Base-by-base conservation (phyloP, 2,888 invertebrate species). In the Colostygia pectinataria region DNA sequence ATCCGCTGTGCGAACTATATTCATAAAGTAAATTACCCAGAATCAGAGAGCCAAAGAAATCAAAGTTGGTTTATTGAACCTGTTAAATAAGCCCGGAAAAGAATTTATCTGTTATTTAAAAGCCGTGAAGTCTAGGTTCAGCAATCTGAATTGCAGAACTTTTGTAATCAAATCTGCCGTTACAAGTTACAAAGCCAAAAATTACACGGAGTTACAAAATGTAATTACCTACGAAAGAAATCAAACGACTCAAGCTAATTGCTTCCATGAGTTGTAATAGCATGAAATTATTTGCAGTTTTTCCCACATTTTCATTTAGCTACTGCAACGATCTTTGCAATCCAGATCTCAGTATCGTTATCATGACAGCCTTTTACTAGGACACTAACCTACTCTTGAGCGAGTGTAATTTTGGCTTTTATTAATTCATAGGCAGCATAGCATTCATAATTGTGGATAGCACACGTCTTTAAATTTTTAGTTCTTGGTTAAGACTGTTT, bases 51-150 rank as follows among this genome's bases (percentile, higher is more conserved):
- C 10, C 33, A 42, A 52, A 42, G 31, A 47, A 57, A 53, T 53
- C 32, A 31, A 31, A 43, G 34, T 31, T 6, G 45, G 50, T 52
- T 47, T 38, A 42, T 31, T 31, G 34, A 53, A 36, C 46, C 13
- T 44, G 20, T 13, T 45, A 34, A 36, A 6, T 47, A 55, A 48
- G 54, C 39, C 49, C 47, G 52, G 27, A 39, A 45, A 46, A 7
- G 33, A 52, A 47, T 45, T 42, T 41, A 34, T 39, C 52, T 34
- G 34, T 46, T 39, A 27, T 20, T n/a, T 13, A 43, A 41, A 55
- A 40, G 33, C 57, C 48, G 51, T 47, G 53, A 53, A 55, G 53
- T 55, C 47, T 53, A 38, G 23, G 13, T 27, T 43, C 13, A 4
- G 24, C 10, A 38, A 24, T 38, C 4, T 4, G 34, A 33, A 10